Conservation (phyloP, 2,888 invertebrate species). For the Adela reaumurella region DNA sequence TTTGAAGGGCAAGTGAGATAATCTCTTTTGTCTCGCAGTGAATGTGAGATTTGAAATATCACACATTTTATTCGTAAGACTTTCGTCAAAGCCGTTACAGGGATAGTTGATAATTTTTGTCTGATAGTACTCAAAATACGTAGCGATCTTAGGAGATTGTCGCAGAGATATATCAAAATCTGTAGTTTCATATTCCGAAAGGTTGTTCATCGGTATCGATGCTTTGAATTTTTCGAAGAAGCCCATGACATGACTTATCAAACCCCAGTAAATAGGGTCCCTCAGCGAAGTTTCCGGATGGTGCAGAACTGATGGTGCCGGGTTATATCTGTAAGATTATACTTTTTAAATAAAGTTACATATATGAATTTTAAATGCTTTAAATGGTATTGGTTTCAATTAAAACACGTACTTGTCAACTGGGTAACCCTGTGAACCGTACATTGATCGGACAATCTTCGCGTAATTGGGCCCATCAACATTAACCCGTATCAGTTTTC, state of each 20-base stretch:
- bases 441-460: conserved; percentile 30
- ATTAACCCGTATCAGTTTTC: conserved; percentile 36
- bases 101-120: conserved; percentile 29
- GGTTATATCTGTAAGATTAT: conserved; percentile 29
- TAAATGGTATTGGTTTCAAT: not conserved
- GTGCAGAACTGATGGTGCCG: conserved; percentile 38
- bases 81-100: conserved; percentile 20
- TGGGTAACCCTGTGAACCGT: conserved; percentile 31
- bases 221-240: conserved; percentile 31
- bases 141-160: conserved; percentile 25
- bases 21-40: conserved; percentile 31
- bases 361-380: too few relatives aligned
- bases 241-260: conserved; percentile 26
- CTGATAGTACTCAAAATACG: conserved; percentile 31
- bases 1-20: conserved; percentile 27
- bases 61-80: conserved; percentile 6
- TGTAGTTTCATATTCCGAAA: conserved; percentile 25
- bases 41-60: not conserved
- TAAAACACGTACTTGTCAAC: conserved; percentile 23
- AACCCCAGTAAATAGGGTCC: conserved; percentile 35
- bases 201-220: conserved; percentile 24
- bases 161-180: conserved; percentile 23
- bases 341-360: not conserved
- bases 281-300: conserved; percentile 38
- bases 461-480: conserved; percentile 29